A percentile compares a stretch with the other conserved stretches of the same genome.
Conservation (phyloP, 2,888 invertebrate species). For the Drosophila hamatofila region DNA sequence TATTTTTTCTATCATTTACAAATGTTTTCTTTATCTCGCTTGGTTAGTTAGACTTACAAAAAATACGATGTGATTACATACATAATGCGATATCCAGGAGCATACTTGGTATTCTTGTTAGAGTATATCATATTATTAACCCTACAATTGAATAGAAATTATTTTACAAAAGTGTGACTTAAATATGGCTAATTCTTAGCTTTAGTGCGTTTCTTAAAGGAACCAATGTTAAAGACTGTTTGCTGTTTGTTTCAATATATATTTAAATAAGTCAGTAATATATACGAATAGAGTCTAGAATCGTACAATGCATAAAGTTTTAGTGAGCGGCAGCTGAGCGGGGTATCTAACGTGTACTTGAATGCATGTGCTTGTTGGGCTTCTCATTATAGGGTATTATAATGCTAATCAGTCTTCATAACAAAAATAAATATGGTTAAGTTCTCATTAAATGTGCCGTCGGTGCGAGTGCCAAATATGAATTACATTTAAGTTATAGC, state of each 20-base stretch:
- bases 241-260: conserved; percentile 31
- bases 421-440: conserved; percentile 67
- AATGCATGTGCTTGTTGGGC: conserved; percentile 24
- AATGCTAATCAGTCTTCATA: conserved; percentile 80
- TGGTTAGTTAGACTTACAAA: conserved; percentile 58
- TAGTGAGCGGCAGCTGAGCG: conserved; percentile 17
- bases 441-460: conserved; percentile 30
- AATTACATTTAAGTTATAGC: conserved; percentile 36
- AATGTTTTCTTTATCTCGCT: conserved; percentile 35
- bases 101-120: conserved; percentile 64
- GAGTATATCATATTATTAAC: conserved; percentile 28
- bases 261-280: conserved; percentile 31
- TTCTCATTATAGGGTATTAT: conserved; percentile 43
- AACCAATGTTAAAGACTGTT: conserved; percentile 73
- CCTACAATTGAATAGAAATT: conserved; percentile 65
- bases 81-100: conserved; percentile 29
- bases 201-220: conserved; percentile 75
- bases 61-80: conserved; percentile 35
- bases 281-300: conserved; percentile 23
- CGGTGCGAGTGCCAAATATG: conserved; percentile 43
- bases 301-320: conserved; percentile 9
- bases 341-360: conserved; percentile 20
- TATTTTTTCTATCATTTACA: conserved; percentile 63
- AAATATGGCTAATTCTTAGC: conserved; percentile 46
- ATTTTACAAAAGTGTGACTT: conserved; percentile 73